phyloP scores from a whole-genome alignment of 2,113 vertebrate genomes.

The Ceyx cyanopectus region DNA sequence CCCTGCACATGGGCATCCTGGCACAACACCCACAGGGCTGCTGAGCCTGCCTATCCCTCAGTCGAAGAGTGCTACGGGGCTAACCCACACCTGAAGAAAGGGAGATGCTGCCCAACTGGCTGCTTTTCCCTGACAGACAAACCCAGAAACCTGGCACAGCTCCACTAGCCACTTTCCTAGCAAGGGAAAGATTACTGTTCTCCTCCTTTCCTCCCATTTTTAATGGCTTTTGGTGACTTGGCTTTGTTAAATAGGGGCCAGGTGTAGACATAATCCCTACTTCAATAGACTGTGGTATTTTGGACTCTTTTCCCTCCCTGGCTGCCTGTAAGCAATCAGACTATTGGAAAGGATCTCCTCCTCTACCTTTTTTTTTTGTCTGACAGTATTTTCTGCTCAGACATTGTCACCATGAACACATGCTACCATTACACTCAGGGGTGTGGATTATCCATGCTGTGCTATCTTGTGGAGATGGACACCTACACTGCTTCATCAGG shows the following conservation, averaged over 20 bases:
- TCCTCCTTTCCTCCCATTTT: not conserved
- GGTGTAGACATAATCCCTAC: not conserved
- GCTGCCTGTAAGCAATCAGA: not conserved
- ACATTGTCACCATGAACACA: not conserved
- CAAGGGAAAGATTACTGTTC: not conserved
- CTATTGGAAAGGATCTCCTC: not conserved
- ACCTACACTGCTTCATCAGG: fast-evolving
- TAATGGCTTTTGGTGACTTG: not conserved
- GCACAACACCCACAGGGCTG: fast-evolving
- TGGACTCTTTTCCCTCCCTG: not conserved
- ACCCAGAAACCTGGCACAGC: not conserved
- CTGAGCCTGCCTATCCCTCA: not conserved
- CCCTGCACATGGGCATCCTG: fast-evolving
- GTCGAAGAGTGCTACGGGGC: not conserved
- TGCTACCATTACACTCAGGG: not conserved
- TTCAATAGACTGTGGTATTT: not conserved
- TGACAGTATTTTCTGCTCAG: not conserved
- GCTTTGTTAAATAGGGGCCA: not conserved
- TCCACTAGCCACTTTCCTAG: not conserved
- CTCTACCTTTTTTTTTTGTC: not conserved
- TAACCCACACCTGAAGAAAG: not conserved
- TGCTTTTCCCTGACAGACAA: not conserved
- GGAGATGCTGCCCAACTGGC: not conserved
- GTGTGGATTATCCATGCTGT: not conserved
- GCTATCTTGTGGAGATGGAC: not conserved